A percentile compares a stretch with the other conserved stretches of the same genome.
These are phyloP conservation scores for Drosophila subpulchrella DNA, from an alignment of 1,140 invertebrate species.

Conservation along the genomic window DNA sequence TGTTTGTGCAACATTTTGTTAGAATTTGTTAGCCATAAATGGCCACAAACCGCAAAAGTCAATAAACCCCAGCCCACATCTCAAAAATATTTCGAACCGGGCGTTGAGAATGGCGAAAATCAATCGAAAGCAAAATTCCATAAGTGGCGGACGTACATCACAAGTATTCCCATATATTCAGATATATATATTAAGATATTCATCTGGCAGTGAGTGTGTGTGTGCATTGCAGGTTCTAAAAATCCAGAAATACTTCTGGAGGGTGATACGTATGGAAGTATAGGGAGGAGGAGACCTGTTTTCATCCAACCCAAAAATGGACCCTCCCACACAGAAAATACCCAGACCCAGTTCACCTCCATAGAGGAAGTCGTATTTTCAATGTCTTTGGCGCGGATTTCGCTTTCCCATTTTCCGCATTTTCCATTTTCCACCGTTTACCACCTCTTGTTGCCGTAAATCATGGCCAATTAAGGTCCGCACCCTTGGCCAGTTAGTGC, in stretches of 20 bases:
- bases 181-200: slow-evolving; percentile 46
- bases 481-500: slow-evolving; percentile 48
- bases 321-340: slow-evolving; percentile 4
- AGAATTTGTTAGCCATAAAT: slow-evolving; percentile 68
- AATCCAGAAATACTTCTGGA: slow-evolving; percentile 37
- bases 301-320: slow-evolving; percentile 1
- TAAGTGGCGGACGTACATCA: slow-evolving; percentile 61
- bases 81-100: slow-evolving; percentile 22
- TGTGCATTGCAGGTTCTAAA: slow-evolving; percentile 35
- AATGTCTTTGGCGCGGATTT: slow-evolving; percentile 55
- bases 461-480: slow-evolving; percentile 66
- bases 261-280: neutral
- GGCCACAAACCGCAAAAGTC: slow-evolving; percentile 55
- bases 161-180: slow-evolving; percentile 33
- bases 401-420: slow-evolving; percentile 20
- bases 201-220: slow-evolving; percentile 26
- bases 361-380: slow-evolving; percentile 56
- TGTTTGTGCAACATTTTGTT: slow-evolving; percentile 65
- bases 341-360: slow-evolving; percentile 1
- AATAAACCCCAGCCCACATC: slow-evolving; percentile 73
- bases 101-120: slow-evolving; percentile 46
- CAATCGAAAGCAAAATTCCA: slow-evolving; percentile 61
- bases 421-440: slow-evolving; percentile 15
- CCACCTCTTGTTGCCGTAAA: slow-evolving; percentile 35
- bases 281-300: slow-evolving; percentile 1